These are phyloP conservation scores for Threskiornis aethiopicus DNA, from an alignment of 2,797 vertebrate species.

Conservation along the genomic window DNA sequence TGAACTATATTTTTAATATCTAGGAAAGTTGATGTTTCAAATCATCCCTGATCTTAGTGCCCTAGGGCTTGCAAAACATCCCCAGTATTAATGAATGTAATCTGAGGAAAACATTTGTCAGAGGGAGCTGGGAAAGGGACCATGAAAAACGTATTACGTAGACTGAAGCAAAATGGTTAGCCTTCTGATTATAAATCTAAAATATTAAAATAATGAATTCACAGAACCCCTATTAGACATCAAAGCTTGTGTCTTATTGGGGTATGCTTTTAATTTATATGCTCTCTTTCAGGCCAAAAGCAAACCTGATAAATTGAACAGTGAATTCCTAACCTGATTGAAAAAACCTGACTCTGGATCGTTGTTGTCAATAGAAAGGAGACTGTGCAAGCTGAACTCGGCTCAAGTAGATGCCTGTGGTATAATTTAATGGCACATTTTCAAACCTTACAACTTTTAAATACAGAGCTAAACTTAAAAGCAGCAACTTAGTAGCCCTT, in stretches of 20 bases:
- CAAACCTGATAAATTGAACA: slow-evolving; percentile 63
- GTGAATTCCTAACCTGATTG: slow-evolving; percentile 49
- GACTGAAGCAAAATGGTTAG: slow-evolving; percentile 17
- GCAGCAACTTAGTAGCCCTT: slow-evolving; percentile 22
- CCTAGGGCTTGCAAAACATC: slow-evolving; percentile 29
- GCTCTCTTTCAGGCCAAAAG: slow-evolving; percentile 12
- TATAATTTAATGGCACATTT: slow-evolving; percentile 39
- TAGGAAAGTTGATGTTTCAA: slow-evolving; percentile 63
- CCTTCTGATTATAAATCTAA: slow-evolving; percentile 62
- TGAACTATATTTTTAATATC: slow-evolving; percentile 70
- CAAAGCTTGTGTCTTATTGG: slow-evolving; percentile 56
- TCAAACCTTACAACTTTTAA: slow-evolving; percentile 52
- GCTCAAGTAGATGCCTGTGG: slow-evolving; percentile 24
- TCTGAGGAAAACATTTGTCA: slow-evolving; percentile 50
- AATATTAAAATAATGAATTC: slow-evolving; percentile 64
- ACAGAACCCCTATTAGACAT: slow-evolving; percentile 59
- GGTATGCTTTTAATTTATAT: slow-evolving; percentile 65
- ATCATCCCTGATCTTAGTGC: slow-evolving; percentile 47
- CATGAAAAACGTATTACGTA: slow-evolving; percentile 49
- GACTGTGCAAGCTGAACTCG: background rate
- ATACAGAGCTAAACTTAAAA: slow-evolving; percentile 44
- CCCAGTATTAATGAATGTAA: slow-evolving; percentile 54
- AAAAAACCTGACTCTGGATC: slow-evolving; percentile 52
- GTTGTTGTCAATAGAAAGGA: slow-evolving; percentile 16
- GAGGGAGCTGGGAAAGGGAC: slow-evolving; percentile 41